A percentile compares a stretch with the other conserved stretches of the same genome.
Conservation (phyloP, 1,140 invertebrate genomes). For the Pseudoatta argentina region DNA sequence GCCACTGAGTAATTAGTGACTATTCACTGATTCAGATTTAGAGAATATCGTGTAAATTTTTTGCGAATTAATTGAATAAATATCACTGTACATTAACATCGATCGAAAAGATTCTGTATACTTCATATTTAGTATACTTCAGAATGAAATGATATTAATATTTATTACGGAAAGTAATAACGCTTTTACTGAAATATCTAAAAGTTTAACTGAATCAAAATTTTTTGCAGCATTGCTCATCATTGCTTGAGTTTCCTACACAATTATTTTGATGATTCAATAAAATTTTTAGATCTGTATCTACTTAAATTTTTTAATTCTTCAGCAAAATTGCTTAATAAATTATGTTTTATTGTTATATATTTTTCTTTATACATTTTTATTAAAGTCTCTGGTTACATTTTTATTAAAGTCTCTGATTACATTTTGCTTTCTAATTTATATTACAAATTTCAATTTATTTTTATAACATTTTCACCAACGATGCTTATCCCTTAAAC, state of each 20-base stretch:
- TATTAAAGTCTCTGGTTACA: no score
- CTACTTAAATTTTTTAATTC: no score
- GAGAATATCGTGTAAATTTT: not conserved
- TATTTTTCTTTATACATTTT: not conserved
- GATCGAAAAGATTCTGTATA: not conserved
- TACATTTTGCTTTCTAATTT: not conserved
- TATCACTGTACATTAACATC: not conserved
- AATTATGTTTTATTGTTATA: not conserved
- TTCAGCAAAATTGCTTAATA: not conserved
- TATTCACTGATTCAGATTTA: no score
- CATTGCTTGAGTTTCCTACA: no score
- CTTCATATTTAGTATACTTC: not conserved
- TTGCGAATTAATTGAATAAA: not conserved
- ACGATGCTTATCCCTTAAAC: slow-evolving; percentile 11
- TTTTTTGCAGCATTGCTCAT: no score
- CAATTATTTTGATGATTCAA: no score
- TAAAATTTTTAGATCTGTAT: no score
- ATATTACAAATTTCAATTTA: not conserved
- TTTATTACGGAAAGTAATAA: no score
- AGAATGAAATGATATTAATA: not conserved
- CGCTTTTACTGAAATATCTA: no score
- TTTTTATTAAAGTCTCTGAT: not conserved
- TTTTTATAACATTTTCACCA: not conserved
- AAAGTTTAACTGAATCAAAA: no score
- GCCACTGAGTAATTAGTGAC: no score